phyloP scores from a whole-genome alignment of 2,888 invertebrate genomes.

The Caenorhabditis zanzibari region DNA sequence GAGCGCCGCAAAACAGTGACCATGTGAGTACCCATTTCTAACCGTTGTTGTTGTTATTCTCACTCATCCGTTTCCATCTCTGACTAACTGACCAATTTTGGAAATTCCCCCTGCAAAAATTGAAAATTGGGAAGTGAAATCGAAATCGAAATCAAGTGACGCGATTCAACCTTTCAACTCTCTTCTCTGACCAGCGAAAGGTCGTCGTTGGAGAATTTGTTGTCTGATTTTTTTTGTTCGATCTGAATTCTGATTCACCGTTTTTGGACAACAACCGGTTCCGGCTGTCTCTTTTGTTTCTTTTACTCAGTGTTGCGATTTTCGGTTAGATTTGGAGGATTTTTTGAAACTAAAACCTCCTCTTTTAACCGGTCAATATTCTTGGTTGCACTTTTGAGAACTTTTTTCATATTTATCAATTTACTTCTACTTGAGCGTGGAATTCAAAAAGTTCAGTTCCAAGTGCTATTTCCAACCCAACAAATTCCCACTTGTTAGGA shows the following conservation, averaged over 20 bases:
- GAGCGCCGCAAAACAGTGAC: slow-evolving; percentile 73
- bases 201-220: slow-evolving; percentile 43
- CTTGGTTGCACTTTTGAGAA: too few relatives aligned
- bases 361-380: background rate
- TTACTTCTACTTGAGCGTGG: too few relatives aligned
- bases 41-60: slow-evolving; percentile 8
- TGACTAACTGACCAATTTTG: slow-evolving; percentile 20
- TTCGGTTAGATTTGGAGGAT: background rate
- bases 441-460: slow-evolving; percentile 9
- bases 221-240: slow-evolving; percentile 48
- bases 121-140: slow-evolving; percentile 5
- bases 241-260: slow-evolving; percentile 6
- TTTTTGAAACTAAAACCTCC: too few relatives aligned
- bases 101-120: slow-evolving; percentile 1
- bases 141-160: slow-evolving; percentile 18
- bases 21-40: slow-evolving; percentile 68
- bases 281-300: slow-evolving; percentile 20
- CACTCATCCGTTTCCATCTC: slow-evolving; percentile 13
- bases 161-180: background rate
- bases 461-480: slow-evolving; percentile 14
- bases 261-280: slow-evolving; percentile 53
- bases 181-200: slow-evolving; percentile 25
- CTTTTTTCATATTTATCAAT: too few relatives aligned
- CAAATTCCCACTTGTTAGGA: slow-evolving; percentile 34
- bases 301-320: slow-evolving; percentile 10